Evolutionary conservation across 2,797 vertebrate genomes (phyloP), one percentile per base, ranked within the genome.

Genomic region (Ctenopoma multispine): DNA sequence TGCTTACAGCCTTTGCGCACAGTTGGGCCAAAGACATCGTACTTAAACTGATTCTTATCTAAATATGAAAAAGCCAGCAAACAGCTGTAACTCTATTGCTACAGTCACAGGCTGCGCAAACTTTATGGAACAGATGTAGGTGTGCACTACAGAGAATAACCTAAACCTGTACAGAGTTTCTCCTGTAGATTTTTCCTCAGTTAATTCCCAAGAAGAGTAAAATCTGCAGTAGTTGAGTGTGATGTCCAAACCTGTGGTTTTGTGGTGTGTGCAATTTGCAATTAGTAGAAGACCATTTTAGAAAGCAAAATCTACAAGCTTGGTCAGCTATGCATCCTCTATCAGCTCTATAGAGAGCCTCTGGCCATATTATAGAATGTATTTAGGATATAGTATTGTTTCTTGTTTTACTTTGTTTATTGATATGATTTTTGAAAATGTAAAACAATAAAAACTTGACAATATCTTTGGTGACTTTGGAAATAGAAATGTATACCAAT

Each of bases 391-490:
- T 38, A 29, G 54, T 75, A 57, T 75, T 72, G 23, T 46, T 34
- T 49, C 23, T 68, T 58, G 46, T 77, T 77, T 69, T 67, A 53
- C 23, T 65, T 70, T 81, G 71, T 82, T 85, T 85, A 65, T 60
- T 86, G 62, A 72, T 49, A 56, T 80, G 60, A 63, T 76, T 90
- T 91, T 89, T 82, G 79, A 83, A 82, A 77, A 75, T 77, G 55
- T 49, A 80, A 77, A 43, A 73, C 40, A 90, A 91, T 88, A 87
- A 89, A 88, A 81, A 73, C 59, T 41, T 73, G 29, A 79, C 4
- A 66, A 67, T 58, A 48, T 43, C 3, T 34, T 31, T 69, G 23
- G 18, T 73, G 54, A 50, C 54, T 69, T 46, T 75, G 36, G 15
- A 21, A 62, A 5, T 56, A 64, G 0, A 66, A 20, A 14, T 54